phyloP scores from a whole-genome alignment of 2,797 vertebrate species.

The Rhinatrema bivittatum region DNA sequence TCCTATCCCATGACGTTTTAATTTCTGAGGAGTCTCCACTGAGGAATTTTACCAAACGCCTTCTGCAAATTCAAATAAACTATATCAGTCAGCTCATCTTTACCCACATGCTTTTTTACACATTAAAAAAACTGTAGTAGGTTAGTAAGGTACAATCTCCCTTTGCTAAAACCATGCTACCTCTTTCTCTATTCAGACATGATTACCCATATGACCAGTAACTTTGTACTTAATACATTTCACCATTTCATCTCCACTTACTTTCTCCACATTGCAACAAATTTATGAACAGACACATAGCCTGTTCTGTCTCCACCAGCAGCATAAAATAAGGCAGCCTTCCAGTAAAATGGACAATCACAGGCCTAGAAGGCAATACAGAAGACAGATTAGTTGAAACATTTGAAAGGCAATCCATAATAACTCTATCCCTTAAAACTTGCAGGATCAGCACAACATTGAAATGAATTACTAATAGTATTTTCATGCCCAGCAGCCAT shows the following conservation, averaged over 20 bases:
- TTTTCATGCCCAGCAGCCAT: not conserved
- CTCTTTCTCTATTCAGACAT: no score
- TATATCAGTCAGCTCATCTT: no score
- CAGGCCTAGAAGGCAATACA: slow-evolving; percentile 64
- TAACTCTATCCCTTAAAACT: fast-evolving
- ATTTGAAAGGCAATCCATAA: fast-evolving
- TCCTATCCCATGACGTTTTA: no score
- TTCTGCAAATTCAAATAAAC: no score
- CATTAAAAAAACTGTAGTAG: no score
- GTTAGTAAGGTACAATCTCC: no score
- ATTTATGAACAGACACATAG: slow-evolving; percentile 90
- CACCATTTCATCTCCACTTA: slow-evolving; percentile 62
- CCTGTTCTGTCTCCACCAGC: slow-evolving; percentile 89
- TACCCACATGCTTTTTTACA: no score
- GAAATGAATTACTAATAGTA: not conserved
- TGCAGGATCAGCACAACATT: not conserved
- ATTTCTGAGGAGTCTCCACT: no score
- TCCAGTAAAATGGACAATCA: slow-evolving; percentile 93
- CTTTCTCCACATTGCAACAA: slow-evolving; percentile 96
- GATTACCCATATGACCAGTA: no score
- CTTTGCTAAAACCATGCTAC: no score
- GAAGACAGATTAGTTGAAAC: not conserved
- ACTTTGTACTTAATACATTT: no score
- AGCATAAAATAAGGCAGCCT: slow-evolving; percentile 83
- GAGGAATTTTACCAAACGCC: no score